These are phyloP conservation scores for Buphagus erythrorhynchus DNA, from an alignment of 2,797 vertebrate genomes.

Conservation along the genomic window DNA sequence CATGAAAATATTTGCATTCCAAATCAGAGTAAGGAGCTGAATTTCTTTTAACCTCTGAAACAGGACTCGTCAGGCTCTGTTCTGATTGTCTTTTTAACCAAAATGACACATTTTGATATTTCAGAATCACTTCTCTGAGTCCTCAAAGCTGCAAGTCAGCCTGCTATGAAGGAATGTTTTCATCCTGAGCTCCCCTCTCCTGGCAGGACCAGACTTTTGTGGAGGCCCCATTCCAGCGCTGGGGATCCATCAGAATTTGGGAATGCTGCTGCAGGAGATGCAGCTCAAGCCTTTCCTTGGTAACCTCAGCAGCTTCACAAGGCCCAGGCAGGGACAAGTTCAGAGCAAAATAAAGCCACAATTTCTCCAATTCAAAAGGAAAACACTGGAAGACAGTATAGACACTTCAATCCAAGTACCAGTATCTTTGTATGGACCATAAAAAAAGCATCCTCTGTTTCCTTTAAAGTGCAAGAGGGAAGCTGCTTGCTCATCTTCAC, in stretches of 20 bases:
- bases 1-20: background rate
- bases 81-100: background rate
- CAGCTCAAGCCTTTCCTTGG: background rate
- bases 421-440: background rate
- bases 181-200: background rate
- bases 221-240: rapidly evolving
- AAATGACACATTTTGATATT: background rate
- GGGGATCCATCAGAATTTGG: background rate
- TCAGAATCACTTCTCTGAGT: background rate
- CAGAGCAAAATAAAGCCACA: background rate
- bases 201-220: background rate
- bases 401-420: background rate
- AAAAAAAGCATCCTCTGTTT: background rate
- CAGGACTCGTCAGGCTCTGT: background rate
- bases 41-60: background rate
- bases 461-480: background rate
- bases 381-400: background rate
- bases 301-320: background rate
- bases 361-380: background rate
- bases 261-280: background rate
- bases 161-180: background rate
- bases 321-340: background rate
- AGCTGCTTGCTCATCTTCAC: background rate
- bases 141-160: background rate
- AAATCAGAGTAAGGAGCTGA: background rate